These are phyloP conservation scores for Oreochromis niloticus DNA, from an alignment of 2,113 vertebrate genomes.

Conservation along the genomic window DNA sequence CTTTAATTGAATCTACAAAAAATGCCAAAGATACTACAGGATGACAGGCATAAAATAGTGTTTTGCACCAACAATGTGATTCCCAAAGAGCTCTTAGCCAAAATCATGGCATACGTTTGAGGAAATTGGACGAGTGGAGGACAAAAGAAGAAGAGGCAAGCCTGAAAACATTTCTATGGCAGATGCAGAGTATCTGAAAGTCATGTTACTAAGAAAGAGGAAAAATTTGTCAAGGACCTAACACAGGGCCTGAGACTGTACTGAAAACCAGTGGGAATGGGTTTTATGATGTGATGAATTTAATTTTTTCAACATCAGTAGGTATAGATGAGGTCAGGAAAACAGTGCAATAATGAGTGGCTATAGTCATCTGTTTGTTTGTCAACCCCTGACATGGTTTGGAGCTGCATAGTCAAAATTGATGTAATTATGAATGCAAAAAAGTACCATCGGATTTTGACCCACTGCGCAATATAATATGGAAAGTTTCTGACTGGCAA, in stretches of 20 bases:
- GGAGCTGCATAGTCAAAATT: neutral
- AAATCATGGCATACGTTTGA: neutral
- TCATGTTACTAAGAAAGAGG: neutral
- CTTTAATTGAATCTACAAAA: neutral
- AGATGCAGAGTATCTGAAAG: neutral
- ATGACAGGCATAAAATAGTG: neutral
- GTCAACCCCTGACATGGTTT: neutral
- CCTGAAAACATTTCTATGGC: neutral
- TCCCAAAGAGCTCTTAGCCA: neutral
- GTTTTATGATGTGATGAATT: neutral
- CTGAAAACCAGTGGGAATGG: neutral
- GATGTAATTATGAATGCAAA: neutral
- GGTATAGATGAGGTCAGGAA: neutral
- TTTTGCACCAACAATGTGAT: neutral
- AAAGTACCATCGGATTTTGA: neutral
- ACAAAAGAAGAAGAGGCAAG: neutral
- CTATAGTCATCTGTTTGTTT: neutral
- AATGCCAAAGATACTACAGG: neutral
- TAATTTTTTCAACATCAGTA: neutral
- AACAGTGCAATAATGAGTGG: neutral
- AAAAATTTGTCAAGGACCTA: neutral
- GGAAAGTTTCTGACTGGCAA: neutral
- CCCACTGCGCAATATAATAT: neutral
- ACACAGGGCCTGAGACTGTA: neutral
- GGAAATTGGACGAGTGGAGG: neutral